Evolutionary conservation across 2,113 vertebrate species (phyloP), one percentile per base, ranked within the genome.

Genomic region (Serilophus lunatus): DNA sequence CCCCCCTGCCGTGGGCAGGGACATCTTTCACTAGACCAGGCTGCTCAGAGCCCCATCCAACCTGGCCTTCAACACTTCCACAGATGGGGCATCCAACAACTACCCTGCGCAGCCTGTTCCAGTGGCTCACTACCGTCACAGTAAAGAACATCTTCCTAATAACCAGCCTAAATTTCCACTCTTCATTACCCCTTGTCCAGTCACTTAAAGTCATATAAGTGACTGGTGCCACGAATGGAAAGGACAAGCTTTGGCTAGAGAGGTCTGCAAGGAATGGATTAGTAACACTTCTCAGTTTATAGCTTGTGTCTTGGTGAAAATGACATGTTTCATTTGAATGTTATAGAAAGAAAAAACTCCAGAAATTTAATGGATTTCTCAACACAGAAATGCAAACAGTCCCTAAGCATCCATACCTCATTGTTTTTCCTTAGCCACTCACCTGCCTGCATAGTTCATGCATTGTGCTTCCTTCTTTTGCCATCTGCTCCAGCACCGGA

Each of bases 1-100:
- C 1, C 3, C 5, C 15, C 10, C 20, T 4, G 11, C 29, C 47
- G 40, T 4, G 51, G 36, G 36, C 1, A 0, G 4, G 17, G 18
- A 59, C 15, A n/a, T 3, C 10, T 74, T 16, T 13, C 16, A 16
- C 29, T 40, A 35, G 5, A 19, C 20, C 24, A 28, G 40, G 17
- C 5, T 69, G 35, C n/a, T 76, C 24, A 25, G 59, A 76, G 20
- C 13, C 29, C 20, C 1, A 1, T 35, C 54, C 12, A 54, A 26
- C 29, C 20, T 22, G 16, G 14, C 54, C 53, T 76, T 26, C 25
- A 76, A 47, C 54, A 35, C 19, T 75, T 31, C 17, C 40, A 76
- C 11, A 6, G 38, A 29, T 2, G 24, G 10, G 19, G 20, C 13
- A 68, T 47, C 47, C 70, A 76, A 45, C 10, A 60, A 26, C 14